Evolutionary conservation across 2,113 vertebrate species (phyloP).

Genomic region (Galbula dea): DNA sequence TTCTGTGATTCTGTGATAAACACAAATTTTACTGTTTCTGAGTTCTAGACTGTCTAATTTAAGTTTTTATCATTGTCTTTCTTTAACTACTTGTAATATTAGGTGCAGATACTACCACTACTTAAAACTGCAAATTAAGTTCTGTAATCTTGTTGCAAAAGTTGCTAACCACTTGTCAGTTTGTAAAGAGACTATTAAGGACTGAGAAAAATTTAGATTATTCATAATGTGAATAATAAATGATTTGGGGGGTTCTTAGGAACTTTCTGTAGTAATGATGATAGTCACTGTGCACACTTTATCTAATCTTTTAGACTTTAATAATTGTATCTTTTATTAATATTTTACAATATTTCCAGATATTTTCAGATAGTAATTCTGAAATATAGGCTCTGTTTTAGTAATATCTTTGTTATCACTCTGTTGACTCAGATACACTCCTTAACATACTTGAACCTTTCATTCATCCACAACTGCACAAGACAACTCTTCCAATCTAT

Average conservation of each 20-base stretch:
- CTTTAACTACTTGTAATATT: background rate
- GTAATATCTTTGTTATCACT: background rate
- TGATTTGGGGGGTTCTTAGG: background rate
- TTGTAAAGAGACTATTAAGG: background rate
- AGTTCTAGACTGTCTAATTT: background rate
- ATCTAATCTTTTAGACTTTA: background rate
- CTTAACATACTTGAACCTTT: background rate
- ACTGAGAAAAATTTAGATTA: background rate
- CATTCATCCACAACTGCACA: background rate
- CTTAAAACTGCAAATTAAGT: background rate
- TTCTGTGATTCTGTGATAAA: too few species aligned
- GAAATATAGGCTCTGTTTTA: background rate
- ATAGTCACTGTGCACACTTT: background rate
- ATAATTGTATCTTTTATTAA: background rate
- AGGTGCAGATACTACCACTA: background rate
- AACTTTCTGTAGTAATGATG: background rate
- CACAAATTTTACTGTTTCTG: background rate
- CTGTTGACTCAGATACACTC: background rate
- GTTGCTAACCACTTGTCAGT: background rate
- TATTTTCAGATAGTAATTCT: background rate
- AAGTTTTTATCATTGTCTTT: background rate
- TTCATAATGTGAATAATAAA: background rate
- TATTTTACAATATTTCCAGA: background rate
- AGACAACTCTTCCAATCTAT: background rate
- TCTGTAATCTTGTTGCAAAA: background rate